Conservation (phyloP, 2,888 invertebrate genomes). For the Sphaeridia pumilis region DNA sequence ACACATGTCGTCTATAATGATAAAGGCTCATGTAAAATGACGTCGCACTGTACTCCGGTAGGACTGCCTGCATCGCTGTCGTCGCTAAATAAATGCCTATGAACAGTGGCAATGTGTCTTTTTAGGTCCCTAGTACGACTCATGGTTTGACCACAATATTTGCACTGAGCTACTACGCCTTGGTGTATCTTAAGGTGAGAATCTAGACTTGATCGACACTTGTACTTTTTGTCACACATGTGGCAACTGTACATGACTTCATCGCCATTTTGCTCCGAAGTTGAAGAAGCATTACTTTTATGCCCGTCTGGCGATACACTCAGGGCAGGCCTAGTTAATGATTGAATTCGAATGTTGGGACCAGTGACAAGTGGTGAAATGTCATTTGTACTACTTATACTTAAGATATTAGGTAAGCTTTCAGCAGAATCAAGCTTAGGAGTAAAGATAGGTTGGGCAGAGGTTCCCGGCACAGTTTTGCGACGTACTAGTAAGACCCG, state of each 20-base stretch:
- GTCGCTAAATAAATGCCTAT: conserved; percentile 12
- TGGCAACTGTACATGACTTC: conserved; percentile 16
- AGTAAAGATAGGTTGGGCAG: too few species aligned
- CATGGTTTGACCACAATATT: conserved; percentile 29
- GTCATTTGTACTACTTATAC: too few species aligned
- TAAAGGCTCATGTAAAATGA: too few species aligned
- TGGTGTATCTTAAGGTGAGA: conserved; percentile 32
- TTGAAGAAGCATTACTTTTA: not conserved
- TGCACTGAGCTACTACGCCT: conserved; percentile 27
- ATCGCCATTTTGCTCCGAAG: not conserved
- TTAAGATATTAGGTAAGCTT: too few species aligned
- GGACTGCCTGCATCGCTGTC: not conserved
- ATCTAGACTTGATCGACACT: conserved; percentile 28
- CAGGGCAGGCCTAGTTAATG: not conserved
- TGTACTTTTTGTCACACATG: conserved; percentile 28
- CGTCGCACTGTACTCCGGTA: too few species aligned
- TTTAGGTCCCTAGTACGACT: conserved; percentile 34
- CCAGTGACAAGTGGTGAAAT: not conserved
- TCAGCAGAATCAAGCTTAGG: too few species aligned
- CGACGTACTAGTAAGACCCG: conserved; percentile 5
- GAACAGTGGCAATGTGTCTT: conserved; percentile 32
- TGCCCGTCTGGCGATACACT: not conserved
- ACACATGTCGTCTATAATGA: too few species aligned
- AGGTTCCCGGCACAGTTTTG: not conserved
- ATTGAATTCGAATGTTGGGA: too few species aligned